These are phyloP conservation scores for Oophaga sylvatica DNA, from an alignment of 2,797 vertebrate species.

Conservation along the genomic window DNA sequence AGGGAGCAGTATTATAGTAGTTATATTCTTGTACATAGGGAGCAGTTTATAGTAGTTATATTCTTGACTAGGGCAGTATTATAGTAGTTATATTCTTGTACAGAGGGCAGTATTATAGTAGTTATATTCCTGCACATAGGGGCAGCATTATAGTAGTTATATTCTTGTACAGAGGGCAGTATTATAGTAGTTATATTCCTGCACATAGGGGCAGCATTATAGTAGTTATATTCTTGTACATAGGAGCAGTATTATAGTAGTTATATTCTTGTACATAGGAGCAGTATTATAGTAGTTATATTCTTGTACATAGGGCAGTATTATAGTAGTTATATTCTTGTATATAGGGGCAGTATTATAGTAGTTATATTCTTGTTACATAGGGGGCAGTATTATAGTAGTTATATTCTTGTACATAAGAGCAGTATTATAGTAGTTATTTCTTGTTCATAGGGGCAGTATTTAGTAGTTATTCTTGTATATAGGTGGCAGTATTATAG, in stretches of 20 bases:
- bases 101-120: neutral
- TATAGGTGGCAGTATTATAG: conserved; percentile 15
- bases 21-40: neutral
- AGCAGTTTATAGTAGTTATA: neutral
- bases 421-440: no score
- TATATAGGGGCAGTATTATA: conserved; percentile 16
- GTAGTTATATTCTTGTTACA: conserved; percentile 15
- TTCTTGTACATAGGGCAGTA: neutral
- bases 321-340: no score
- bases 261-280: no score
- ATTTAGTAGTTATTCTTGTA: neutral
- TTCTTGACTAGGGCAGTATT: no score
- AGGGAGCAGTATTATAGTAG: neutral
- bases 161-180: neutral
- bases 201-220: neutral
- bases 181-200: conserved; percentile 13
- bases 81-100: neutral
- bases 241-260: no score
- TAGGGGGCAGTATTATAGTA: conserved; percentile 11
- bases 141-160: neutral
- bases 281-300: neutral
- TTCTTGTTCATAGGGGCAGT: neutral
- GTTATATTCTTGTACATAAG: conserved; percentile 5
- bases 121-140: neutral
- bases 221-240: no score